phyloP scores from a whole-genome alignment of 1,140 invertebrate species.

The Antheraea pernyi region DNA sequence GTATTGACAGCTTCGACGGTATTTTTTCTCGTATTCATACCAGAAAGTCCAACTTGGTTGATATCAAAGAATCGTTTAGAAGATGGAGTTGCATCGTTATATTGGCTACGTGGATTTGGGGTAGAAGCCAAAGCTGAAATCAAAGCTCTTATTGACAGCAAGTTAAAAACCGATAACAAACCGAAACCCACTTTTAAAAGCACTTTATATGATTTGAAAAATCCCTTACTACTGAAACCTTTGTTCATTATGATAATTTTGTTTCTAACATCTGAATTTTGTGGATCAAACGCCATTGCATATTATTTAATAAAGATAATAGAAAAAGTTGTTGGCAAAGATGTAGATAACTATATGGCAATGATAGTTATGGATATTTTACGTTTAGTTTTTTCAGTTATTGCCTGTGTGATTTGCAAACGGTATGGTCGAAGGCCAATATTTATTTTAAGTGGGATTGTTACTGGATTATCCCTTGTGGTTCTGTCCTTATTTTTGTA shows the following conservation, averaged over 20 bases:
- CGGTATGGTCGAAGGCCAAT: conserved; percentile 80
- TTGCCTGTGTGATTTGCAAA: conserved; percentile 81
- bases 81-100: conserved; percentile 75
- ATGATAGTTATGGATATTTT: conserved; percentile 85
- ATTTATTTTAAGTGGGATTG: conserved; percentile 79
- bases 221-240: conserved; percentile 79
- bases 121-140: conserved; percentile 74
- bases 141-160: conserved; percentile 66
- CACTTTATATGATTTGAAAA: conserved; percentile 54
- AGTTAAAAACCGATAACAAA: conserved; percentile 51
- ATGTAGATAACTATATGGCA: conserved; percentile 80
- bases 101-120: conserved; percentile 76
- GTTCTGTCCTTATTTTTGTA: conserved; percentile 71
- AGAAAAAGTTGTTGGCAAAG: conserved; percentile 75
- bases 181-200: conserved; percentile 49
- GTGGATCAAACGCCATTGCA: conserved; percentile 84
- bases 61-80: conserved; percentile 77
- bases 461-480: conserved; percentile 78
- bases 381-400: conserved; percentile 81
- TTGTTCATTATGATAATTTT: conserved; percentile 79
- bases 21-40: conserved; percentile 77
- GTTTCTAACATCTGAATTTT: conserved; percentile 82
- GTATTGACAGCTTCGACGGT: conserved; percentile 75
- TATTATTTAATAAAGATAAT: conserved; percentile 86
- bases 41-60: conserved; percentile 86